Base-by-base conservation (phyloP, 2,113 vertebrate species). In the Muscicapa adusta region DNA sequence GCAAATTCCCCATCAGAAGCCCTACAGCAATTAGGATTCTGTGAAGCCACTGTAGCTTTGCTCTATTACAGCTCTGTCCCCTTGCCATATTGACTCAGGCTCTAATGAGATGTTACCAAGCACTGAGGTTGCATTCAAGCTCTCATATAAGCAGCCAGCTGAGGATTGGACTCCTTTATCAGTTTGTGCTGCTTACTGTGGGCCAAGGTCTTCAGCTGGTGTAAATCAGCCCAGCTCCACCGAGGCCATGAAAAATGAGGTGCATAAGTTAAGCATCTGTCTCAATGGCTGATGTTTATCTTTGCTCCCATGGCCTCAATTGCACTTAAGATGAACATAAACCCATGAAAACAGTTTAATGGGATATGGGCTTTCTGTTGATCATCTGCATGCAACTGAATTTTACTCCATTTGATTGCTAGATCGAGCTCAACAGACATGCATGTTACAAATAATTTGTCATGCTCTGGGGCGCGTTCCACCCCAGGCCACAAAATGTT, bases 221-320 rank as follows among this genome's bases (percentile, higher is more conserved):
- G 85, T 91, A 94, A 92, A 95, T 97, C 92, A 96, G 67, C 14
- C 1, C 54, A 89, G 29, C 75, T 91, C 80, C 91, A 83, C 60
- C 0, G 88, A 91, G 95, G 88, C 80, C 62, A 79, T 95, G 94
- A 96, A 96, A 96, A 94, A 96, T 89, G 79, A 96, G 95, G 96
- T 94, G 85, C 89, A 80, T 95, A 94, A 97, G 82, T 94, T 93
- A 91, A 95, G 95, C 93, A 95, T 95, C 87, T 91, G 89, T 91
- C 91, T 95, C 78, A 83, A 96, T 77, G 94, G 89, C 67, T 96
- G 93, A 91, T 95, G 90, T 94, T 94, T 96, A 94, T 91, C 94
- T 96, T 91, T 80, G 56, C 93, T 94, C 91, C 72, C 94, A 91
- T 85, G 89, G 89, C 95, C 88, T 96, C 92, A 83, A 1, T 85